A percentile compares a stretch with the other conserved stretches of the same genome.
These are phyloP conservation scores for Sthenelais limicola DNA, from an alignment of 2,888 invertebrate genomes.

Conservation along the genomic window DNA sequence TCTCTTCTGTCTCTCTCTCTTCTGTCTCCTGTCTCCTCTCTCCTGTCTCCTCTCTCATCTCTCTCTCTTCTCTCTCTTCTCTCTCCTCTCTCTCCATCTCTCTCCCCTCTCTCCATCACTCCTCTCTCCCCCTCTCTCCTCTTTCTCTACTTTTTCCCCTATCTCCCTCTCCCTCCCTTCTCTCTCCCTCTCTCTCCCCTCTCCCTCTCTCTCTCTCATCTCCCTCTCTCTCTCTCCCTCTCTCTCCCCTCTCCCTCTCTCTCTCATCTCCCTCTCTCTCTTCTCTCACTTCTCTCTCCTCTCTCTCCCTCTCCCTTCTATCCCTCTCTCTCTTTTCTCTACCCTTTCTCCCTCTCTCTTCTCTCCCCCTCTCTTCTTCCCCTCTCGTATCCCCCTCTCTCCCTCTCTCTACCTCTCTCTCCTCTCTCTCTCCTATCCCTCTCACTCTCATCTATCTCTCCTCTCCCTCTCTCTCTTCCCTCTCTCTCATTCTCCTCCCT, in stretches of 20 bases:
- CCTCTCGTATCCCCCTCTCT: not conserved
- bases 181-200: not conserved
- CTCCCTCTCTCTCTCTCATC: not conserved
- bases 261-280: too few species aligned
- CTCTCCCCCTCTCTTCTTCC: conserved; percentile 10
- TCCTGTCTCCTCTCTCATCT: not conserved
- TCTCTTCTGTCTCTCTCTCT: conserved; percentile 22
- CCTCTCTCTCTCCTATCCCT: not conserved
- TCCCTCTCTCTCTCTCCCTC: not conserved
- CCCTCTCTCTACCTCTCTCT: not conserved
- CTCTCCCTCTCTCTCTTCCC: not conserved
- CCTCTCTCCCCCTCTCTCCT: too few species aligned
- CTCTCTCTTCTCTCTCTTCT: not conserved
- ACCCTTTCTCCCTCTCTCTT: not conserved
- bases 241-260: too few species aligned
- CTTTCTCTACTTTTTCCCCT: not conserved
- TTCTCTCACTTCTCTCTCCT: not conserved
- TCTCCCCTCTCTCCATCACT: not conserved
- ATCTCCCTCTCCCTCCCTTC: not conserved
- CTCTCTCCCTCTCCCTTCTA: conserved; percentile 5
- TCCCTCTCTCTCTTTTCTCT: not conserved
- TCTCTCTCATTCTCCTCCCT: conserved; percentile 3
- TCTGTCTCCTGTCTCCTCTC: not conserved
- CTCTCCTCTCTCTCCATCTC: not conserved
- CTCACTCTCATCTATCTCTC: not conserved